Percentiles rank a stretch among this genome's conserved stretches.
Conservation (phyloP, 2,113 vertebrate species). For the Gopherus flavomarginatus region DNA sequence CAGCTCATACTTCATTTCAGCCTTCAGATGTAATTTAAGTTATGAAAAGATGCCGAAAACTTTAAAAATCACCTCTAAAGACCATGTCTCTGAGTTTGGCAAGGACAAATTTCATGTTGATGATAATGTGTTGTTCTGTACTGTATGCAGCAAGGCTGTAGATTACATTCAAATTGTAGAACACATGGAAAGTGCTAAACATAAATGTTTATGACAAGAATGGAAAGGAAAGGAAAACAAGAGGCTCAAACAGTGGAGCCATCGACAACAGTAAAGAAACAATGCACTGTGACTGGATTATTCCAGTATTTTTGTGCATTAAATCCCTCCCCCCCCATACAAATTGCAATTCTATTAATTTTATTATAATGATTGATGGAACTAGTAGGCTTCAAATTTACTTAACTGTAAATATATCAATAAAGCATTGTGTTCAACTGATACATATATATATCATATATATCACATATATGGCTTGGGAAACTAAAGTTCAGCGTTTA, state of each 20-base stretch:
- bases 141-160: not conserved
- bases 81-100: not conserved
- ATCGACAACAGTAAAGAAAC: not conserved
- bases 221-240: not conserved
- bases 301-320: not conserved
- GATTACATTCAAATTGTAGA: not conserved
- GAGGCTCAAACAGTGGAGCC: not conserved
- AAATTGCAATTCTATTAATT: not conserved
- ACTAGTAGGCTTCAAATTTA: not conserved
- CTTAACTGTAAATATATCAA: not conserved
- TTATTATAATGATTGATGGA: not conserved
- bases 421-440: not conserved
- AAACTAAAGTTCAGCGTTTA: not conserved
- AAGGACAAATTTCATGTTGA: not conserved
- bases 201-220: not conserved
- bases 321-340: not conserved
- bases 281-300: not conserved
- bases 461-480: not conserved
- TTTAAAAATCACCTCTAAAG: not conserved
- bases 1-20: not conserved
- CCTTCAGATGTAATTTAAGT: not conserved
- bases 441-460: not conserved
- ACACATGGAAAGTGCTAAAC: not conserved
- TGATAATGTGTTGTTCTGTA: not conserved
- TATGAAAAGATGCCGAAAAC: not conserved